Conservation (phyloP, 1,140 invertebrate species). For the Nebria ingens region DNA sequence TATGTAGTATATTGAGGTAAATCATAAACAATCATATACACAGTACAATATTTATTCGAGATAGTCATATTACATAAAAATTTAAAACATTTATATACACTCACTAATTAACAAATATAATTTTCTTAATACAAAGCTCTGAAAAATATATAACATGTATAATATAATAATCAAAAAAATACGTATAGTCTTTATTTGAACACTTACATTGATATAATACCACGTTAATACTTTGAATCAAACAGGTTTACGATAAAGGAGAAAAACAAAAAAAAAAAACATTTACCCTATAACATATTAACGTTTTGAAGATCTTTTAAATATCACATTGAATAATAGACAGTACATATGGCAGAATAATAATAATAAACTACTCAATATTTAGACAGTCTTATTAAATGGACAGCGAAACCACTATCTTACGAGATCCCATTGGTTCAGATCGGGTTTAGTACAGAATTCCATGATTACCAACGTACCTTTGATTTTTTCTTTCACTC, state of each 20-base stretch:
- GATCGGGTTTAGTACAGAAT: constrained; percentile 52
- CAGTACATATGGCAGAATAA: background rate
- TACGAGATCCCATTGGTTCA: constrained; percentile 66
- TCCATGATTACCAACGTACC: constrained; percentile 54
- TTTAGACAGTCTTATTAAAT: constrained; percentile 3
- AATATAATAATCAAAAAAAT: no score
- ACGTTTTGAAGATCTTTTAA: background rate
- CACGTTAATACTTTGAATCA: background rate
- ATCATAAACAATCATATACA: no score
- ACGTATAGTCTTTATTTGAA: no score
- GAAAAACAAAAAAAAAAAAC: background rate
- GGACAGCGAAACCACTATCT: constrained; percentile 25
- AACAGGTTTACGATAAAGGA: background rate
- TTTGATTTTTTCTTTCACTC: constrained; percentile 40
- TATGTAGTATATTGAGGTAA: no score
- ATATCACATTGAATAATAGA: background rate
- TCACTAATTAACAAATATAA: no score
- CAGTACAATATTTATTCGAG: no score
- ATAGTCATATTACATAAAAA: no score
- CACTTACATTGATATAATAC: no score
- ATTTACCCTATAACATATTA: no score
- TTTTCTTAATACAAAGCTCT: no score
- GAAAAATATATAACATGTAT: no score
- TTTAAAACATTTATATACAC: no score
- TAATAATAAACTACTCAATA: background rate